Conservation (phyloP, 2,888 invertebrate species). For the Hirtodrosophila confusa region DNA sequence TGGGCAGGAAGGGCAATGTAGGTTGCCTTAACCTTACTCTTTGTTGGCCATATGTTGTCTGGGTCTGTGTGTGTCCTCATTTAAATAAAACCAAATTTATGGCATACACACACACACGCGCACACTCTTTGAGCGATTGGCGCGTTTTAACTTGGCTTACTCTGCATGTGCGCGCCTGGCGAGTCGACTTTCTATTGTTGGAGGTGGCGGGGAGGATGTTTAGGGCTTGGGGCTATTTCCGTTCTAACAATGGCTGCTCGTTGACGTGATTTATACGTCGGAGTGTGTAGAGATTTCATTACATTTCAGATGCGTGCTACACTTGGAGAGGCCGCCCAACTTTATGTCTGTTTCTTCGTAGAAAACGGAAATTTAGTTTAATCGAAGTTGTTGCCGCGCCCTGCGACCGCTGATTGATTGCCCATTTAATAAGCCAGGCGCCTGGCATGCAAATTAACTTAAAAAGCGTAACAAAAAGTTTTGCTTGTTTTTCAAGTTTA, state of each 20-base stretch:
- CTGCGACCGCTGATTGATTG: constrained; percentile 73
- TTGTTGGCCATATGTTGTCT: constrained; percentile 59
- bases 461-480: constrained; percentile 1
- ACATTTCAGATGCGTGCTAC: constrained; percentile 48
- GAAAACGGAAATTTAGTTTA: constrained; percentile 72
- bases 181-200: not conserved
- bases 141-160: constrained; percentile 43
- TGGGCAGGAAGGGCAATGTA: constrained; percentile 1
- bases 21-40: constrained; percentile 28
- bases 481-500: constrained; percentile 33
- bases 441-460: constrained; percentile 49
- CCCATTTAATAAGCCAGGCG: constrained; percentile 53
- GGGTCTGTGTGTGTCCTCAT: constrained; percentile 47
- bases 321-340: constrained; percentile 35
- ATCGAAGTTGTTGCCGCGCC: constrained; percentile 76
- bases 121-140: constrained; percentile 59
- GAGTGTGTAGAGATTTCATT: constrained; percentile 69
- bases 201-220: not conserved
- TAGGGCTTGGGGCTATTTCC: constrained; percentile 61
- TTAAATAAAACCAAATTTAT: constrained; percentile 73
- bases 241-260: constrained; percentile 63
- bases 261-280: constrained; percentile 70
- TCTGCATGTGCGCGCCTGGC: constrained; percentile 5
- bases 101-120: constrained; percentile 24
- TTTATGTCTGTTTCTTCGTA: constrained; percentile 26